Evolutionary conservation across 1,140 invertebrate species (phyloP).

Genomic region (Pseudomyrmex dendroicus): DNA sequence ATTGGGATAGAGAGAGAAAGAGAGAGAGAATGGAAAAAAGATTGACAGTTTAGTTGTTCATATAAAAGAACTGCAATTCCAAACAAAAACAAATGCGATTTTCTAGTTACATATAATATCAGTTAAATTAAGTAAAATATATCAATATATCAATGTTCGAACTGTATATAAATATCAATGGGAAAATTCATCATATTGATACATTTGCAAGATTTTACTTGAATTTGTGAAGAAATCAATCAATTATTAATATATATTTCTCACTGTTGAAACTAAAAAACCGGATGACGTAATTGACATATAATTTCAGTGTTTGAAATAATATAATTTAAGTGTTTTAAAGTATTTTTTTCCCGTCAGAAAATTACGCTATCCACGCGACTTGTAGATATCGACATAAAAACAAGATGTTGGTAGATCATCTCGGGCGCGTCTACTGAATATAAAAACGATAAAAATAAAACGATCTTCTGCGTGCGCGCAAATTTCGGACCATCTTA

Average conservation of each 20-base stretch:
- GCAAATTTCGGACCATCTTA: background rate
- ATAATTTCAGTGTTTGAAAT: too few relatives aligned
- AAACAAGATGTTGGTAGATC: slow-evolving; percentile 3
- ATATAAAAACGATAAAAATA: slow-evolving; percentile 41
- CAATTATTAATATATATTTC: slow-evolving; percentile 25
- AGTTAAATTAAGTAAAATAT: background rate
- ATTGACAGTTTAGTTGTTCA: slow-evolving; percentile 28
- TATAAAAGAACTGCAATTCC: background rate
- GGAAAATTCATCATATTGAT: slow-evolving; percentile 16
- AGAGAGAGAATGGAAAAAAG: slow-evolving; percentile 36
- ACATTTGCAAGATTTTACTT: slow-evolving; percentile 41
- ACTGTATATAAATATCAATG: background rate
- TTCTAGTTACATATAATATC: background rate
- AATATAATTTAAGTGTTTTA: slow-evolving; percentile 1
- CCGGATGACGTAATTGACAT: too few relatives aligned
- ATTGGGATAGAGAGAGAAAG: slow-evolving; percentile 24
- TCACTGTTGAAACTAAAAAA: too few relatives aligned
- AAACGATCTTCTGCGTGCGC: slow-evolving; percentile 31
- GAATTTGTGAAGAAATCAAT: slow-evolving; percentile 11
- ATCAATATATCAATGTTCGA: background rate
- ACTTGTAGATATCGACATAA: background rate
- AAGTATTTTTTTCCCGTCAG: slow-evolving; percentile 35
- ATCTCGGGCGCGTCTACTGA: slow-evolving; percentile 6
- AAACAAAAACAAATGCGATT: too few relatives aligned
- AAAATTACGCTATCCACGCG: background rate